Evolutionary conservation across 2,888 invertebrate genomes (phyloP), one percentile per base, ranked within the genome.

Genomic region (Metopia argyrocephala): DNA sequence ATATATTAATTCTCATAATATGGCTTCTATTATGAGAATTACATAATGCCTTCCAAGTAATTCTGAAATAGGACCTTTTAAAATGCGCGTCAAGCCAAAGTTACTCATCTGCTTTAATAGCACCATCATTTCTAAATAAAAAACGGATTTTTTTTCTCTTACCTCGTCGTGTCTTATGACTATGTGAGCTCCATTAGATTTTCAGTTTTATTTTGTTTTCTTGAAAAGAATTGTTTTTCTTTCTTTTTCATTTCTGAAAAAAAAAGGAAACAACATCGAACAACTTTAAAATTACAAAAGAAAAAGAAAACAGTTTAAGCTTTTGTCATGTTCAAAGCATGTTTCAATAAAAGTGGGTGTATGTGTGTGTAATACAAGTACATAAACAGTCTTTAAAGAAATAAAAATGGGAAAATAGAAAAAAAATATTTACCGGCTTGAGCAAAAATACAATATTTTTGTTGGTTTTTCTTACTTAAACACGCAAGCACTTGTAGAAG

Each of bases 171-270:
- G 57, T 65, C 74, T 64, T 69, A 52, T 69, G 28, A 38, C 57
- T 52, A 1, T 50, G 69, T 59, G 59, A 62, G 78, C 74, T 74
- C 78, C 74, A 78, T 78, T 78, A 78, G 69, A 27, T 74, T 74
- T 78, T 27, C 50, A 38, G 48, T 27, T 62, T 65, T 65, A 25
- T 46, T n/a, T 27, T 50, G 3, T 38, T n/a, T 65, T 21, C 0
- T 15, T 18, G 3, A 38, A 38, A 38, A 38, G 12, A 38, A 12
- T 38, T 38, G 1, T 38, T 15, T 31, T 31, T 31, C 2, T 31
- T 1, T 31, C 12, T 31, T 38, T 38, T 38, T 15, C 38, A 3
- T 38, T n/a, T n/a, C n/a, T n/a, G n/a, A 76, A 56, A 64, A 52
- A n/a, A 65, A 48, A 31, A 38, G 25, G 23, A 62, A 74, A 56